Percentiles rank a stretch among this genome's conserved stretches.
These are phyloP conservation scores for Cercopithecus mona DNA, from an alignment of 2,113 vertebrate genomes.

Conservation along the genomic window DNA sequence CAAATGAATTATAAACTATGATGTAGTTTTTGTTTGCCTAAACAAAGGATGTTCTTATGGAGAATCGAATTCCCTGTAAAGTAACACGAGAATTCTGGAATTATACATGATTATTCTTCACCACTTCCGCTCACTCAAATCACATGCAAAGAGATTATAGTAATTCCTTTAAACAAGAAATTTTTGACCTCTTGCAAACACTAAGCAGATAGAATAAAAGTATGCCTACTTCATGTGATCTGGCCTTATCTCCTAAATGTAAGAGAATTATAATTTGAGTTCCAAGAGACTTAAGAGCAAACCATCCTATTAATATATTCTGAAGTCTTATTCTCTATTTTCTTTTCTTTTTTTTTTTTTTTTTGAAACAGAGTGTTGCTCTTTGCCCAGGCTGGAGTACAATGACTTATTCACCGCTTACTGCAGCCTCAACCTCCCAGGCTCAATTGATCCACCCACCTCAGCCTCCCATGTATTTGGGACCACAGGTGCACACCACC, in stretches of 20 bases:
- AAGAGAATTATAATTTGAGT: not conserved
- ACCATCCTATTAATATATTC: not conserved
- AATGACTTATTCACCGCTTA: no score
- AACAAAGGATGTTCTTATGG: slow-evolving; percentile 17
- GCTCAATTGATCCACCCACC: no score
- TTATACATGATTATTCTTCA: not conserved
- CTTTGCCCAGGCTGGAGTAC: no score
- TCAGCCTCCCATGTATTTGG: no score
- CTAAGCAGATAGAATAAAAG: slow-evolving; percentile 26
- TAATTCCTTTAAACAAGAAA: not conserved
- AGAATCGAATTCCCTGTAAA: slow-evolving; percentile 47
- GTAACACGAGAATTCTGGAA: slow-evolving; percentile 11
- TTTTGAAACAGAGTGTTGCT: no score
- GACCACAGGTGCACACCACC: no score
- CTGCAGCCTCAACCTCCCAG: no score
- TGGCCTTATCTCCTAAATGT: not conserved
- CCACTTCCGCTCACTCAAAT: slow-evolving; percentile 14
- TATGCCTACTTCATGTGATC: not conserved
- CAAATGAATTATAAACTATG: not conserved
- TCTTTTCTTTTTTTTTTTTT: no score
- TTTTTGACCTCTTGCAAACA: not conserved
- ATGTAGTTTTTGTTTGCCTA: not conserved
- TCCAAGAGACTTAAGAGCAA: not conserved
- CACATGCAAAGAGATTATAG: not conserved
- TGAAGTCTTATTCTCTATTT: not conserved